A percentile compares a stretch with the other conserved stretches of the same genome.
Evolutionary conservation across 2,888 invertebrate genomes (phyloP).

Genomic region (Xestia c-nigrum): DNA sequence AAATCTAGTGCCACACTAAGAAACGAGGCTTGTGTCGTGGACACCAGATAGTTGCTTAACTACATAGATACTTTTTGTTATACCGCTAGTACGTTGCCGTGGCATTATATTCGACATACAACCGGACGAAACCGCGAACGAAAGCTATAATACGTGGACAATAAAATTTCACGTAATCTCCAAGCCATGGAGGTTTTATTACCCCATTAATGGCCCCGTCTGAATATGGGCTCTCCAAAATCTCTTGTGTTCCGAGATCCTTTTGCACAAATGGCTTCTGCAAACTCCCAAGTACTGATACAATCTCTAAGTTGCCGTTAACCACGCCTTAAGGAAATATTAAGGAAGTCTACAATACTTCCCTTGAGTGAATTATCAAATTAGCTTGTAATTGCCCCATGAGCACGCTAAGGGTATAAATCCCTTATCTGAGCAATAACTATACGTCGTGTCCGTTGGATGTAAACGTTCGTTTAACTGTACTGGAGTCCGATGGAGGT

Average conservation of each 20-base stretch:
- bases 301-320: constrained; percentile 12
- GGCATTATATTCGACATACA: not conserved
- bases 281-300: constrained; percentile 16
- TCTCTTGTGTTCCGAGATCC: not conserved
- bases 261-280: not conserved
- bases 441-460: constrained; percentile 23
- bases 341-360: constrained; percentile 22
- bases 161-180: constrained; percentile 17
- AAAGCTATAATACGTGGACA: not conserved
- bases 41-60: no score
- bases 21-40: no score
- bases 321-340: constrained; percentile 29
- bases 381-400: constrained; percentile 44
- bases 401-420: constrained; percentile 46
- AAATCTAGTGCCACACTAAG: no score
- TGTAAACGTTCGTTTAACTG: constrained; percentile 16
- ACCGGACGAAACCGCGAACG: not conserved
- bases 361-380: constrained; percentile 42
- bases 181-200: constrained; percentile 38
- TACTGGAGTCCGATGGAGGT: not conserved
- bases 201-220: constrained; percentile 14
- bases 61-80: no score
- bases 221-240: constrained; percentile 12
- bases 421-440: constrained; percentile 26
- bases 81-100: not conserved